phyloP scores from a whole-genome alignment of 64 coral and sea anemone species.

The Dendrophyllia cribrosa region DNA sequence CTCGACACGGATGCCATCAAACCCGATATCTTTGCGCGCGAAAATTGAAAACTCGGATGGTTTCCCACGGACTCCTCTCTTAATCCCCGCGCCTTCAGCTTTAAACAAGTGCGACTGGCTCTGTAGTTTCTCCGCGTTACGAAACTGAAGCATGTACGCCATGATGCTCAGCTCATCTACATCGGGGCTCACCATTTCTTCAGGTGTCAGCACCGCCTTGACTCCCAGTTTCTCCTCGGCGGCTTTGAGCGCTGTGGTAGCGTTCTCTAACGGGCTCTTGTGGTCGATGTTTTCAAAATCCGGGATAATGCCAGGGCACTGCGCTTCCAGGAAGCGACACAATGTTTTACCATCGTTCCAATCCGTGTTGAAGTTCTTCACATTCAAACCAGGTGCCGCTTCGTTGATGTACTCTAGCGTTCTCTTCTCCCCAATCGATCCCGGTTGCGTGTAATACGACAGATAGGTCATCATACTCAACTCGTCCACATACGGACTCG shows the following conservation, averaged over 20 bases:
- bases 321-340: conserved; percentile 69
- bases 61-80: conserved; percentile 80
- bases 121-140: conserved; percentile 70
- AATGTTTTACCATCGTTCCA: conserved; percentile 86
- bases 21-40: conserved; percentile 78
- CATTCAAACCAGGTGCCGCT: conserved; percentile 66
- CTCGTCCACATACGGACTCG: conserved; percentile 91
- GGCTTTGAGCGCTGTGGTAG: conserved; percentile 52
- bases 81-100: conserved; percentile 84
- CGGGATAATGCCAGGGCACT: conserved; percentile 89
- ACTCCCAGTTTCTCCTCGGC: conserved; percentile 87
- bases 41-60: conserved; percentile 78
- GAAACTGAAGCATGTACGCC: conserved; percentile 96
- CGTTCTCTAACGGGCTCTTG: conserved; percentile 76
- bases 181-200: conserved; percentile 80
- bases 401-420: conserved; percentile 89
- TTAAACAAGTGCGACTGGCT: conserved; percentile 81
- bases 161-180: conserved; percentile 94
- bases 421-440: conserved; percentile 86
- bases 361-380: conserved; percentile 93
- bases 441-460: conserved; percentile 94
- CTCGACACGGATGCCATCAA: conserved; percentile 74
- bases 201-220: conserved; percentile 79
- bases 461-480: conserved; percentile 99
- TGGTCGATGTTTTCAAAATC: conserved; percentile 73